A percentile compares a stretch with the other conserved stretches of the same genome.
Conservation (phyloP, 2,888 invertebrate species). For the Plagodis pulveraria region DNA sequence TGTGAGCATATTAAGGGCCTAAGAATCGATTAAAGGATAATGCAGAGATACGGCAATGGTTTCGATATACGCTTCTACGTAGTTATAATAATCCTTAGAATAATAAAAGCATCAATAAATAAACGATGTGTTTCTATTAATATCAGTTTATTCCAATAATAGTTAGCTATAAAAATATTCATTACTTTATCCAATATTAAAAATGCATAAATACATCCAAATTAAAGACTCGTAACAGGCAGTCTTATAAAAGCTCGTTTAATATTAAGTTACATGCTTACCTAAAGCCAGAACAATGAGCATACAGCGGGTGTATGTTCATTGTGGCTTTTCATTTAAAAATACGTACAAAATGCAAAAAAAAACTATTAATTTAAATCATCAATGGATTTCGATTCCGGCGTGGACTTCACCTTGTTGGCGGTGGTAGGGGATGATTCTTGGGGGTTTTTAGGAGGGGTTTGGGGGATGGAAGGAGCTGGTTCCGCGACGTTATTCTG, state of each 20-base stretch:
- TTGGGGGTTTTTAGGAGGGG: slow-evolving; percentile 42
- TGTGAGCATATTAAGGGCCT: slow-evolving; percentile 32
- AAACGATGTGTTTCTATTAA: slow-evolving; percentile 16
- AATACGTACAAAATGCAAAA: slow-evolving; percentile 33
- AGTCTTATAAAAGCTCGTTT: slow-evolving; percentile 52
- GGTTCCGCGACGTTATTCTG: slow-evolving; percentile 45
- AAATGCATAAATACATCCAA: slow-evolving; percentile 57
- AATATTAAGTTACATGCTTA: slow-evolving; percentile 50
- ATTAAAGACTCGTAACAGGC: slow-evolving; percentile 52
- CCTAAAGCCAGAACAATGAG: slow-evolving; percentile 64
- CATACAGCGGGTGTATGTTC: slow-evolving; percentile 61
- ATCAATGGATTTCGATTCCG: slow-evolving; percentile 68
- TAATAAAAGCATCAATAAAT: slow-evolving; percentile 35
- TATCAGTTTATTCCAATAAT: slow-evolving; percentile 37
- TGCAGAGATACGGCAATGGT: slow-evolving; percentile 10
- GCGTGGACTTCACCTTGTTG: slow-evolving; percentile 65
- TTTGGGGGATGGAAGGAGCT: slow-evolving; percentile 38
- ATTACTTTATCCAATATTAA: slow-evolving; percentile 39
- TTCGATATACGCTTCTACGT: slow-evolving; percentile 28
- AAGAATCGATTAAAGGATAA: slow-evolving; percentile 21
- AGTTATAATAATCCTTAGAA: slow-evolving; percentile 32
- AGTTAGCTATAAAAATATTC: slow-evolving; percentile 42
- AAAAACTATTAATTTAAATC: slow-evolving; percentile 42
- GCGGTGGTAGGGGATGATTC: slow-evolving; percentile 59
- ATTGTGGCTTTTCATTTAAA: slow-evolving; percentile 52